Evolutionary conservation across 2,797 vertebrate genomes (phyloP), one percentile per base, ranked within the genome.

Genomic region (Pelobates cultripes): DNA sequence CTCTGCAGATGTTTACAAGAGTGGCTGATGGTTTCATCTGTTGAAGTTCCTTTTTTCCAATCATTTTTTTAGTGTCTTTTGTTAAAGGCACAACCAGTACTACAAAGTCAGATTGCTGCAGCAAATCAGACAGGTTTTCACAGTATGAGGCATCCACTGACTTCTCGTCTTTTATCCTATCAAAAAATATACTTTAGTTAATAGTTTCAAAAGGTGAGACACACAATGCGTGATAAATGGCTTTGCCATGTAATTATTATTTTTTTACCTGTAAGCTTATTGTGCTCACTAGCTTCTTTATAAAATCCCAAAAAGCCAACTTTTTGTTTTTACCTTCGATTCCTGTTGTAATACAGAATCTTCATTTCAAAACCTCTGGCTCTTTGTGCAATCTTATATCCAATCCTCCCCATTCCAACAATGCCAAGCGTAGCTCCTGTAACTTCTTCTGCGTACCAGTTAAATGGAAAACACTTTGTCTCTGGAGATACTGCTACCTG

Each of bases 321-420:
- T 57, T 15, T 15, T 57, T 4, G 7, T 4, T 53, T 86, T 89
- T 89, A 95, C 95, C 94, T 95, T 85, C 75, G 89, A 70, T 55
- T 93, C 86, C 94, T 91, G 85, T 94, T 96, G 87, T 95, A 90
- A 87, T 95, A 96, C 75, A 95, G 86, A 87, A 97, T 93, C 84
- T 92, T 94, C 95, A 96, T 95, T 51, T 95, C 91, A 86, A 96
- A 96, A 14, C 91, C 94, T 91, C 84, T 92, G 75, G 92, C 91
- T 89, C 93, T 91, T 84, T 91, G 75, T 2, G 94, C 94, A 0
- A 96, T 88, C 86, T 90, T 95, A 70, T 89, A 92, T 71, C 94
- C 95, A 9, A 96, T 93, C 5, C 76, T 41, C 73, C 96, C 95
- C 95, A 95, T 94, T 87, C 95, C 95, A 9, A 96, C 69, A 2